Conservation (phyloP, 2,888 invertebrate genomes). For the Hirudinaria manillensis region DNA sequence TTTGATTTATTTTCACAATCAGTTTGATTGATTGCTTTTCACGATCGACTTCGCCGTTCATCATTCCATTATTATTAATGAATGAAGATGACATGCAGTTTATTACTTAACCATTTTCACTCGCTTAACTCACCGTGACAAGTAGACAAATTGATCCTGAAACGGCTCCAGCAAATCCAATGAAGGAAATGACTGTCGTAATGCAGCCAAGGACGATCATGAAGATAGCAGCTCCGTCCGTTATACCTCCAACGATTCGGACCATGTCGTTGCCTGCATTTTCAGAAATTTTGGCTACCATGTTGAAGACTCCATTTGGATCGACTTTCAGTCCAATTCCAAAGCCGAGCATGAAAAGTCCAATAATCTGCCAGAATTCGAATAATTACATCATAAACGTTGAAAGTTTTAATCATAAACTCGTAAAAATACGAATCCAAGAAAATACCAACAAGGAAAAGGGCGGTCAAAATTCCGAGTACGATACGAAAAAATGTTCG, state of each 20-base stretch:
- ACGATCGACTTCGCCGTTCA: too few relatives aligned
- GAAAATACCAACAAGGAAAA: not conserved
- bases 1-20: too few relatives aligned
- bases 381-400: not conserved
- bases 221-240: conserved; percentile 1
- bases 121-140: not conserved
- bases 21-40: too few relatives aligned
- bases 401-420: not conserved
- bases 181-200: not conserved
- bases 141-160: not conserved
- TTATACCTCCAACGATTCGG: not conserved
- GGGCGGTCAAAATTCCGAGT: conserved; percentile 2
- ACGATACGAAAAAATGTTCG: conserved; percentile 2
- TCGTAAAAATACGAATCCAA: not conserved
- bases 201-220: conserved; percentile 22
- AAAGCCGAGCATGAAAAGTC: conserved; percentile 14
- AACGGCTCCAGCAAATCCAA: conserved; percentile 2
- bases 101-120: not conserved
- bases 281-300: not conserved
- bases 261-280: not conserved
- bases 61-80: too few relatives aligned
- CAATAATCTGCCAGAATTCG: not conserved
- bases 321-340: conserved; percentile 10
- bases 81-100: not conserved
- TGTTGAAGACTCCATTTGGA: not conserved